Base-by-base conservation (phyloP, 2,113 vertebrate genomes). In the Porphyrio hochstetteri region DNA sequence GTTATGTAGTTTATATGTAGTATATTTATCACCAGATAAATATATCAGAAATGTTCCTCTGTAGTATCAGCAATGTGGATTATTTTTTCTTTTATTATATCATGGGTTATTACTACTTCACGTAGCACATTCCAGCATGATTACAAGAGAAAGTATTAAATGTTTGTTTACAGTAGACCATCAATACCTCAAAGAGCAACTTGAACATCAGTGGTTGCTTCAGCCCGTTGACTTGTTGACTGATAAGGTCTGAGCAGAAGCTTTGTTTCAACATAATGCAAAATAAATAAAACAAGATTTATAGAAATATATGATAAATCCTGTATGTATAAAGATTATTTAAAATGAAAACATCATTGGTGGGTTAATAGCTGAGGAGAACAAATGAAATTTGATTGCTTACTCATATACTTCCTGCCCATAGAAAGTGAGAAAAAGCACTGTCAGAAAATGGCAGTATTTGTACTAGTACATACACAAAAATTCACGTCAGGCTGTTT, bases 211-310 rank as follows among this genome's bases (percentile, higher is more conserved):
- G 13, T 12, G 14, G 4, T 64, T 88, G 29, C 29, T 20, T 48
- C n/a, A 57, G 13, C 5, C 24, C 2, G 0, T 16, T 78, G 69
- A 19, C 7, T 33, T 69, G 4, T 31, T 17, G 70, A 0, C 11
- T 33, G 9, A 1, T 48, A 50, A 67, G 28, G 5, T 38, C 5
- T 64, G 18, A 63, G 36, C 5, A 78, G 29, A 84, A 12, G 10
- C 27, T 14, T 17, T 19, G 3, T 48, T 88, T 80, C 40, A 65
- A 10, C 8, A 40, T 16, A 38, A 53, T 25, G 25, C 6, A 86
- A 46, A 79, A 46, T 36, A 67, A 63, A 79, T 69, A 61, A 44
- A 24, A 9, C 3, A 33, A 21, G 13, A 44, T 33, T 13, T 17
- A 27, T 59, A 42, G 20, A 10, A 61, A 59, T 72, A 77, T 53